Conservation (phyloP, 2,797 vertebrate species). For the Sebastes umbrosus region DNA sequence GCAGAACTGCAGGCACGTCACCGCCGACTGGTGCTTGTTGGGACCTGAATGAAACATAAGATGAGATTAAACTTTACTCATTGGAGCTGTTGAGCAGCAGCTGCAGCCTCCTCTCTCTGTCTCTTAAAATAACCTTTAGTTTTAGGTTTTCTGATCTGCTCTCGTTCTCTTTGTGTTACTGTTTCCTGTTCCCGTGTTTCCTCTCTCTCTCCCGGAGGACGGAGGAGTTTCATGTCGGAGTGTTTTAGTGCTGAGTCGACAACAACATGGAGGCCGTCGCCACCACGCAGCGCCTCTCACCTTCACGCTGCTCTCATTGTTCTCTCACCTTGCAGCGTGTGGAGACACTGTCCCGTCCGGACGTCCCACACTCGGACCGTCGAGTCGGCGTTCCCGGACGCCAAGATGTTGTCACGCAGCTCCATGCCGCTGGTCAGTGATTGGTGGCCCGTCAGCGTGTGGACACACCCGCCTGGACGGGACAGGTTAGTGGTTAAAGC, state of each 20-base stretch:
- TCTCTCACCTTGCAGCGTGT: conserved; percentile 89
- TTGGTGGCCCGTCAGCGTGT: conserved; percentile 94
- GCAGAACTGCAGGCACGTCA: conserved; percentile 97
- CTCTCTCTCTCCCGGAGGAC: neutral
- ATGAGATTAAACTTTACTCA: too few species aligned
- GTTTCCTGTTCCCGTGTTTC: neutral
- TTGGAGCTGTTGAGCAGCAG: too few species aligned
- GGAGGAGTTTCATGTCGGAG: neutral
- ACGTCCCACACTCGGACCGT: conserved; percentile 97
- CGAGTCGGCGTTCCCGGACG: conserved; percentile 95
- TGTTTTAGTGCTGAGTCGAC: neutral
- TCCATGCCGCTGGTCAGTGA: conserved; percentile 97
- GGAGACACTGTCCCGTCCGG: conserved; percentile 94
- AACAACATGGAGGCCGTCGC: too few species aligned
- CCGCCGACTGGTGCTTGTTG: conserved; percentile 95
- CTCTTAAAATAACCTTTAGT: neutral
- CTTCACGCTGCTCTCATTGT: too few species aligned
- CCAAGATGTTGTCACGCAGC: conserved; percentile 92
- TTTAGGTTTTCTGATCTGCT: neutral
- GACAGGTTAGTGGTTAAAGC: neutral
- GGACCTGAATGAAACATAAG: conserved; percentile 80
- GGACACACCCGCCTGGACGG: conserved; percentile 87
- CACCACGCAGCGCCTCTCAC: too few species aligned
- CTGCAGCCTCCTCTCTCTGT: too few species aligned
- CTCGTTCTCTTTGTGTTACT: neutral